Evolutionary conservation across 1,140 invertebrate genomes (phyloP).

Genomic region (Augochlora pura): DNA sequence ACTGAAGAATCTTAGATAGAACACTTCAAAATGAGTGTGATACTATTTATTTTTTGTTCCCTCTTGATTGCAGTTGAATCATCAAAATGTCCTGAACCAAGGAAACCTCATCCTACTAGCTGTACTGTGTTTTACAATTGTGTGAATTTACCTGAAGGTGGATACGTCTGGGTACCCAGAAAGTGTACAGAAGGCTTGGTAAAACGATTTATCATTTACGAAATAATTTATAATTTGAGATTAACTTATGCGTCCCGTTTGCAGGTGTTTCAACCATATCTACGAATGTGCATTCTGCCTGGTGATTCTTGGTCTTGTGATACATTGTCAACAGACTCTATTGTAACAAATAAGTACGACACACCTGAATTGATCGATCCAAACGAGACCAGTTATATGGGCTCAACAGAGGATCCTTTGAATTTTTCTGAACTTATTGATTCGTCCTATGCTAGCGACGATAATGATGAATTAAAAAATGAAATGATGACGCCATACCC

Average conservation of each 20-base stretch:
- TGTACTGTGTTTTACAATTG: conserved; percentile 81
- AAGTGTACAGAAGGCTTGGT: conserved; percentile 79
- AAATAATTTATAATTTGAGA: neutral
- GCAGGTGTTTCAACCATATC: conserved; percentile 78
- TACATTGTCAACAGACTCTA: conserved; percentile 31
- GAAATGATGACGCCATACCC: conserved; percentile 46
- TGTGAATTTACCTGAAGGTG: conserved; percentile 75
- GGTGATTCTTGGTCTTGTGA: conserved; percentile 75
- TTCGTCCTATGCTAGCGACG: conserved; percentile 54
- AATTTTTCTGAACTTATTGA: conserved; percentile 56
- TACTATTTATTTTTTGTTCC: conserved; percentile 49
- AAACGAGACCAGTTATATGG: conserved; percentile 52
- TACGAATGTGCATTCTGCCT: conserved; percentile 78
- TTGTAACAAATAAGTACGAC: conserved; percentile 41
- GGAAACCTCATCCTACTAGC: conserved; percentile 78
- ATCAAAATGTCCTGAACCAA: conserved; percentile 77
- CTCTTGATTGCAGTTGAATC: conserved; percentile 32
- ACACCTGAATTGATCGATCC: conserved; percentile 48
- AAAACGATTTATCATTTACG: conserved; percentile 48
- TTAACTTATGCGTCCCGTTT: conserved; percentile 13
- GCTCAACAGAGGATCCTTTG: conserved; percentile 45
- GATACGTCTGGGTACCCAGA: conserved; percentile 79
- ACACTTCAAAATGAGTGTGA: conserved; percentile 50
- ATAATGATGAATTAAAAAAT: conserved; percentile 5
- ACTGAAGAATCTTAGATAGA: neutral